These are phyloP conservation scores for Pharmacophagus antenor DNA, from an alignment of 2,888 invertebrate genomes.

Conservation along the genomic window DNA sequence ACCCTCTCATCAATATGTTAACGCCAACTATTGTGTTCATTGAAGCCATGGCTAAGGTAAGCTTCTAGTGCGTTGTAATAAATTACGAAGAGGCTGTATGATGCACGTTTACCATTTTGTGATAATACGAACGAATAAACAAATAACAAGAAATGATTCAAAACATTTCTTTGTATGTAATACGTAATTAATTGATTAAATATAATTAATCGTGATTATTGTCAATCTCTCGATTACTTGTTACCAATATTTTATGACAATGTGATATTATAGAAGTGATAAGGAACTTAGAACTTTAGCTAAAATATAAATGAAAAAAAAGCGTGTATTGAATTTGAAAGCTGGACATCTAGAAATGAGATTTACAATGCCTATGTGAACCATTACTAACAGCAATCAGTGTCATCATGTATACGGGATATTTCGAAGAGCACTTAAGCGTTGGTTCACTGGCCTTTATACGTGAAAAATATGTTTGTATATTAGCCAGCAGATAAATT, in stretches of 20 bases:
- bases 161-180: not conserved
- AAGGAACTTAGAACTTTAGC: no score
- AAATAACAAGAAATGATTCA: not conserved
- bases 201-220: no score
- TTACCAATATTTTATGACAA: no score
- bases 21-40: constrained; percentile 87
- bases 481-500: not conserved
- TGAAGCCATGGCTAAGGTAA: constrained; percentile 84
- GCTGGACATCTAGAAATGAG: no score
- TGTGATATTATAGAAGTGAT: no score
- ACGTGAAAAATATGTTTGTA: not conserved
- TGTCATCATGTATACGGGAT: constrained; percentile 11
- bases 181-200: no score
- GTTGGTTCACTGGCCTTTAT: constrained; percentile 8
- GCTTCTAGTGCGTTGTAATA: constrained; percentile 1
- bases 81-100: not conserved
- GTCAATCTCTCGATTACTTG: no score
- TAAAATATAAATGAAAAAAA: no score
- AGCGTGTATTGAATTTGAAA: no score
- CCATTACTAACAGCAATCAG: constrained; percentile 3
- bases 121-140: not conserved
- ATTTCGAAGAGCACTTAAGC: constrained; percentile 10
- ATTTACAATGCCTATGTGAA: not conserved
- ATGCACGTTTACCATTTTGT: not conserved
- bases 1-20: constrained; percentile 82